Evolutionary conservation across 2,113 vertebrate genomes (phyloP).

Genomic region (Calidris pygmaea): DNA sequence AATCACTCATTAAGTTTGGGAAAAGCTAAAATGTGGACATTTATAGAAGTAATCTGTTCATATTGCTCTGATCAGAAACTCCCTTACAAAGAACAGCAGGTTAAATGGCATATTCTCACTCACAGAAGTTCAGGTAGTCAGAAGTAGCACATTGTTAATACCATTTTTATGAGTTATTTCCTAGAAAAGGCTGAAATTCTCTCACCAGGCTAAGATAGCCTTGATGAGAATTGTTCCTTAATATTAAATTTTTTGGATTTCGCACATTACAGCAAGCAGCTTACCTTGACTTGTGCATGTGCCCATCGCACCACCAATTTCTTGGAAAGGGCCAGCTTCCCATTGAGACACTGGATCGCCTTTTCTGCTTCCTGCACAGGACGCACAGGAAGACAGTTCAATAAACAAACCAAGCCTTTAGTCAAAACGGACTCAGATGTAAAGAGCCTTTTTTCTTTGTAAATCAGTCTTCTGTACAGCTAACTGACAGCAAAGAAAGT

Average conservation of each 20-base stretch:
- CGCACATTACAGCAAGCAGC: neutral
- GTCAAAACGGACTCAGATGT: neutral
- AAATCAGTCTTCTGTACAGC: neutral
- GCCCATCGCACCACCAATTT: conserved; percentile 97
- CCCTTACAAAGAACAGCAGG: neutral
- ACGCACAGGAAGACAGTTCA: conserved; percentile 68
- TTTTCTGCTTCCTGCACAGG: conserved; percentile 90
- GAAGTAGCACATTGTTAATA: accelerated
- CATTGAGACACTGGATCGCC: conserved; percentile 95
- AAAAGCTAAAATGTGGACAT: neutral
- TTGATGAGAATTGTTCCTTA: neutral
- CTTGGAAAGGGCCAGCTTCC: conserved; percentile 96
- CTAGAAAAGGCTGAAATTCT: neutral
- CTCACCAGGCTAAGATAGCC: neutral
- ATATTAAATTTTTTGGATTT: accelerated
- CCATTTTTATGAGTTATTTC: neutral
- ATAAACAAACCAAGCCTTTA: conserved; percentile 34
- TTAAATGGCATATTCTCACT: neutral
- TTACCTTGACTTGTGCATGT: conserved; percentile 96
- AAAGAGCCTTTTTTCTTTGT: neutral
- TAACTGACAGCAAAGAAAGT: neutral
- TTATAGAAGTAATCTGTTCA: neutral
- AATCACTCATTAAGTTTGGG: neutral
- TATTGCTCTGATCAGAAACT: neutral
- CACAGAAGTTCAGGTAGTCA: neutral